Base-by-base conservation (phyloP, 2,797 vertebrate species). In the Tragopan temminckii region DNA sequence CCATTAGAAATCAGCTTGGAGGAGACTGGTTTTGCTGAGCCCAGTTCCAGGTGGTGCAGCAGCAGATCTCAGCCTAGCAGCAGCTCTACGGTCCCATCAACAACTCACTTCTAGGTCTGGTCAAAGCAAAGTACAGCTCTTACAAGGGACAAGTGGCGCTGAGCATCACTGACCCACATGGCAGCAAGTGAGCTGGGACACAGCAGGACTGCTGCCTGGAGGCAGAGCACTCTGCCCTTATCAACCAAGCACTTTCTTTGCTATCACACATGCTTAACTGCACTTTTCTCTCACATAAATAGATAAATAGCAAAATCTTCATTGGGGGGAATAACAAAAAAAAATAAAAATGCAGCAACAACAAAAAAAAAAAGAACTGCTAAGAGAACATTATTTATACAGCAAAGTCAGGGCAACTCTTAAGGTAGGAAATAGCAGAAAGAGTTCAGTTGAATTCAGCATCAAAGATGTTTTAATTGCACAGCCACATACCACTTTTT, bases 201-300 rank as follows among this genome's bases (percentile, higher is more conserved):
- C 55, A 57, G n/a, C 55, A 57, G 55, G 55, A 33, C 29, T 7
- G 7, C 53, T 20, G 53, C 20, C 55, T 57, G n/a, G 55, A 33
- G 31, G n/a, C 20, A 57, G 12, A 23, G 20, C 12, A 13, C n/a
- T n/a, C n/a, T 57, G 55, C 55, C 55, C n/a, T 21, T 13, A 36
- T 0, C 24, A 40, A 24, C 42, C 75, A 6, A 38, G 50, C 50
- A 18, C 31, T 1, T 4, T 36, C 53, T 45, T 42, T 59, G 48
- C n/a, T 33, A 3, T 1, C 19, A 46, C 53, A 13, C 1, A 1
- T 0, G 11, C 24, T 21, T 2, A 48, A 6, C 48, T 2, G 12
- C 48, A 48, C 5, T 45, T 36, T 45, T 3, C 50, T 18, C 27
- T 29, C 9, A 53, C 27, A 29, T 29, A 18, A 25, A 52, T 13